Evolutionary conservation across 2,113 vertebrate species (phyloP).

Genomic region (Pygoscelis antarcticus): DNA sequence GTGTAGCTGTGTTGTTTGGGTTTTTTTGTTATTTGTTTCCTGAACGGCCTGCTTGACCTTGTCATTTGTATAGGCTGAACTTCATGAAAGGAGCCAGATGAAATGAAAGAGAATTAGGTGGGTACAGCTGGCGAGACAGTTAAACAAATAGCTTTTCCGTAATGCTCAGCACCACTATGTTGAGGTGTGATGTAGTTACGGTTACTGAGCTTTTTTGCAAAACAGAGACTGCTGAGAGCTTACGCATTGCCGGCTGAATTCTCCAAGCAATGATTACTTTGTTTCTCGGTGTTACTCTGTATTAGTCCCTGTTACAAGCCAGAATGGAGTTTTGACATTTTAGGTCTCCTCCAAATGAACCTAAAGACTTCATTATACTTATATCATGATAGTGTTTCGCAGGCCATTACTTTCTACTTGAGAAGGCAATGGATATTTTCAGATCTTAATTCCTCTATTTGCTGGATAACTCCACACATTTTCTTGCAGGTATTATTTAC

Average conservation of each 20-base stretch:
- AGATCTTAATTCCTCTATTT: conserved; percentile 57
- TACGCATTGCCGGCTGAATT: neutral
- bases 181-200: neutral
- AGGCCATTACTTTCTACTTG: conserved; percentile 72
- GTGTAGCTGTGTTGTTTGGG: neutral
- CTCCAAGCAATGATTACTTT: neutral
- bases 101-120: neutral
- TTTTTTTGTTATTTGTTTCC: neutral
- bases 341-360: conserved; percentile 71
- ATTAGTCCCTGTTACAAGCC: neutral
- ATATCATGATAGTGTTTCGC: conserved; percentile 47
- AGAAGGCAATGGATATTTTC: conserved; percentile 58
- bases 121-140: neutral
- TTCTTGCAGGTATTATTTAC: neutral
- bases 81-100: neutral
- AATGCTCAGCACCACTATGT: neutral
- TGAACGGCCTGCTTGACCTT: accelerated
- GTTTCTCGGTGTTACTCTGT: neutral
- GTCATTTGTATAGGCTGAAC: neutral
- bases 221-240: neutral
- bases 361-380: conserved; percentile 69
- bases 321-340: conserved; percentile 70
- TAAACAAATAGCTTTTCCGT: neutral
- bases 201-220: neutral
- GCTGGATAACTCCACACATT: conserved; percentile 29